Base-by-base conservation (phyloP, 2,797 vertebrate species). In the Sphaeramia orbicularis region DNA sequence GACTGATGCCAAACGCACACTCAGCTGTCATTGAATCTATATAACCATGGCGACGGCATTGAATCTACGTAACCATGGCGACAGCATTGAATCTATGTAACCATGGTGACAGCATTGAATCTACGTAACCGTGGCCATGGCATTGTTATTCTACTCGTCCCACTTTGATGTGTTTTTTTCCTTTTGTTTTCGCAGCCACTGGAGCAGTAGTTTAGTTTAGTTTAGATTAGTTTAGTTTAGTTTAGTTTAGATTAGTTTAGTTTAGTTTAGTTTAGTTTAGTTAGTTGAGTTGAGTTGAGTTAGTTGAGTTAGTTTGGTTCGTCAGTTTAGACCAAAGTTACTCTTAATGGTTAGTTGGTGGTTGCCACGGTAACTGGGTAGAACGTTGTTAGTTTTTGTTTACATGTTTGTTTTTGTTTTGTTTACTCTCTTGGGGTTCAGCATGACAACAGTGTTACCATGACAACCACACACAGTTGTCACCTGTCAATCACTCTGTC, bases 391-490 rank as follows among this genome's bases (percentile, higher is more conserved):
- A 43, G 41, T 54, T 61, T 70, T 72, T 75, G 19, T 76, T 71
- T 59, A 69, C 9, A 13, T 44, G 19, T 56, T 67, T 53, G 47
- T 60, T 68, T 74, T 69, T 44, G 7, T 59, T 59, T 10, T 57
- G 13, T 76, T 76, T 55, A 41, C 35, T 13, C 0, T 49, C 12
- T 24, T 4, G 27, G 40, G 15, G 10, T 50, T 58, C 50, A 68
- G 27, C 60, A 42, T 65, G 38, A 65, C 36, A 42, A 50, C 36
- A 30, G 7, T 0, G 16, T 68, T 41, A 48, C 55, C 45, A 37
- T 41, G 64, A 50, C 54, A 56, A 43, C 41, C 13, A 30, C 42
- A 49, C 40, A 56, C 67, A 11, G 37, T 3, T 11, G 2, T 38
- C 42, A 62, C 48, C 56, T 73, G 58, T 81, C 38, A 36, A 16